Evolutionary conservation across 2,797 vertebrate species (phyloP).

Genomic region (Thalassophryne amazonica): DNA sequence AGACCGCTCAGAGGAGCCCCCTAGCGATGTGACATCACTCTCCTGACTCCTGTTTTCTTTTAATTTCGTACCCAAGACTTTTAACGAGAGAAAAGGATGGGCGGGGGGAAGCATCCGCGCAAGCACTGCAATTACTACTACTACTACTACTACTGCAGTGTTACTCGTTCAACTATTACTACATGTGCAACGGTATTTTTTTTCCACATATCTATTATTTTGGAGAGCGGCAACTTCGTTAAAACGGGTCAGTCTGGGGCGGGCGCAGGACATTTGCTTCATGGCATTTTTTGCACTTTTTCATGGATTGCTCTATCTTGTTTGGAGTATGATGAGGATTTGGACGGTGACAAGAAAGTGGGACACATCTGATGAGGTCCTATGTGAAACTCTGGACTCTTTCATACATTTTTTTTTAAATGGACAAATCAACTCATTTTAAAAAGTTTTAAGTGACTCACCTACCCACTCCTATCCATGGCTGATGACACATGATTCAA

Average conservation of each 20-base stretch:
- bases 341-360: conserved; percentile 32
- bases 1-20: conserved; percentile 91
- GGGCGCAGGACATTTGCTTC: conserved; percentile 77
- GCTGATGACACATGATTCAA: conserved; percentile 45
- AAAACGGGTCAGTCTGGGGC: conserved; percentile 48
- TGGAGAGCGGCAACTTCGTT: conserved; percentile 75
- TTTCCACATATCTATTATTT: conserved; percentile 74
- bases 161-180: conserved; percentile 67
- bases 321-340: conserved; percentile 51
- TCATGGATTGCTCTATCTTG: conserved; percentile 75
- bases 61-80: conserved; percentile 97
- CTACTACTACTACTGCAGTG: conserved; percentile 65
- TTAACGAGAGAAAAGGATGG: conserved; percentile 88
- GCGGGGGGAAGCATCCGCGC: conserved; percentile 65
- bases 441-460: conserved; percentile 43
- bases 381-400: conserved; percentile 73
- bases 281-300: conserved; percentile 85
- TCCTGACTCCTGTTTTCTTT: conserved; percentile 90
- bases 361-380: conserved; percentile 44
- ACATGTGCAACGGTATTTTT: conserved; percentile 72
- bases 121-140: conserved; percentile 74
- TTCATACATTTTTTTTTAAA: conserved; percentile 69
- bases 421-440: conserved; percentile 63
- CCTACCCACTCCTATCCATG: conserved; percentile 49
- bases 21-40: conserved; percentile 97